Conservation (phyloP, 2,797 vertebrate genomes). For the Acanthurus leucopareius region DNA sequence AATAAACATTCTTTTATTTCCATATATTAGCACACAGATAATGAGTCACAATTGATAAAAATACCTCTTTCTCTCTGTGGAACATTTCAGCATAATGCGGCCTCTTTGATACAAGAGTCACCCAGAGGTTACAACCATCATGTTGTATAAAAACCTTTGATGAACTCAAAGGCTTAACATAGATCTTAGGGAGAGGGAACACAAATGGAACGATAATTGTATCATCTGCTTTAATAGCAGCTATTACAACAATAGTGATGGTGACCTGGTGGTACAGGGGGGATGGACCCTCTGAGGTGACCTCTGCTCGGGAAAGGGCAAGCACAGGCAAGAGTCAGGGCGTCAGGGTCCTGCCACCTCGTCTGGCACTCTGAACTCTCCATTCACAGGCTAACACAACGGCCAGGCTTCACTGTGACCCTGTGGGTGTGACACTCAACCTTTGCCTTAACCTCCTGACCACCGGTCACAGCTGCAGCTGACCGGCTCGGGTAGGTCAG, state of each 20-base stretch:
- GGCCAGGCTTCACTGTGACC: slow-evolving; percentile 83
- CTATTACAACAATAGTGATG: slow-evolving; percentile 75
- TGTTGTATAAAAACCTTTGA: slow-evolving; percentile 72
- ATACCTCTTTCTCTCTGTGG: neutral
- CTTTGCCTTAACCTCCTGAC: slow-evolving; percentile 87
- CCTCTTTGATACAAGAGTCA: slow-evolving; percentile 66
- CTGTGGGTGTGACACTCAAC: slow-evolving; percentile 87
- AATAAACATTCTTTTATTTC: no score
- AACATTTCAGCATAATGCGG: slow-evolving; percentile 28
- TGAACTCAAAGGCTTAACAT: slow-evolving; percentile 67
- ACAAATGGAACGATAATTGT: slow-evolving; percentile 78
- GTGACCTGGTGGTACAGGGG: slow-evolving; percentile 71
- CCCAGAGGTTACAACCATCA: slow-evolving; percentile 69
- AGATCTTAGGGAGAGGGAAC: slow-evolving; percentile 55
- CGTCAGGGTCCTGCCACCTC: slow-evolving; percentile 72
- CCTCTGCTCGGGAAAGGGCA: slow-evolving; percentile 78
- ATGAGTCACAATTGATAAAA: neutral
- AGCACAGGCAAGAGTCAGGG: slow-evolving; percentile 77
- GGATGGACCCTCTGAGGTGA: slow-evolving; percentile 61
- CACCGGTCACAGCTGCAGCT: slow-evolving; percentile 84
- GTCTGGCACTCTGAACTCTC: slow-evolving; percentile 80
- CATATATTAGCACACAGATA: neutral
- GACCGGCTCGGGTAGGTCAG: slow-evolving; percentile 66
- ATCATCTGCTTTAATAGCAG: slow-evolving; percentile 80
- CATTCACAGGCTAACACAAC: slow-evolving; percentile 84